A percentile compares a stretch with the other conserved stretches of the same genome.
Conservation (phyloP, 2,888 invertebrate genomes). For the Bombyx huttoni region DNA sequence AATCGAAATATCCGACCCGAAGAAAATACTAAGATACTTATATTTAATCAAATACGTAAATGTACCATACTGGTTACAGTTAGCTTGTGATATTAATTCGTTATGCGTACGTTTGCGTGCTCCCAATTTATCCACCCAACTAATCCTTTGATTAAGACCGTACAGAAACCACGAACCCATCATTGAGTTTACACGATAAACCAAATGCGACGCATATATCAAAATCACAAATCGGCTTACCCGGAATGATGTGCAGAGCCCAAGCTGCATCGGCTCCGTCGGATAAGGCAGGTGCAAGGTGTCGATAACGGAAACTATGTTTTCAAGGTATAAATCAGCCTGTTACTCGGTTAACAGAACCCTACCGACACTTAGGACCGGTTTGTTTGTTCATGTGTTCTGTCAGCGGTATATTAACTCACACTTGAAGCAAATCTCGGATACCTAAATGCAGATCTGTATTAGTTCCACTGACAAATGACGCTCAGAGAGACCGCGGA, state of each 20-base stretch:
- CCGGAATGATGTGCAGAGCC: conserved; percentile 14
- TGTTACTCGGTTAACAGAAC: conserved; percentile 15
- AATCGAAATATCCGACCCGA: too few relatives aligned
- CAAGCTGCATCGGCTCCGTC: conserved; percentile 10
- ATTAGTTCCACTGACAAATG: conserved; percentile 12
- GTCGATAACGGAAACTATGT: conserved; percentile 46
- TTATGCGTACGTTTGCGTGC: neutral
- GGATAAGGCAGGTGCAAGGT: conserved; percentile 53
- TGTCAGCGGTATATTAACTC: conserved; percentile 30
- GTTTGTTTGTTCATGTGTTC: conserved; percentile 25
- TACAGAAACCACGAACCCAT: neutral
- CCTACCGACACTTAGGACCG: conserved; percentile 25
- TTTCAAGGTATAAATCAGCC: conserved; percentile 41
- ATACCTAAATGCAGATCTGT: conserved; percentile 30
- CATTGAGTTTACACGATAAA: conserved; percentile 3
- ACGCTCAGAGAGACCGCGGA: too few relatives aligned
- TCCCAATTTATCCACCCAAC: neutral
- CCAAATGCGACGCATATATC: conserved; percentile 33
- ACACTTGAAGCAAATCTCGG: conserved; percentile 17
- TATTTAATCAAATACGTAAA: too few relatives aligned
- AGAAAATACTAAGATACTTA: too few relatives aligned
- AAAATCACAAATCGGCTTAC: conserved; percentile 52
- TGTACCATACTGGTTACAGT: too few relatives aligned
- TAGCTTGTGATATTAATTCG: too few relatives aligned
- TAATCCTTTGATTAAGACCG: neutral